Evolutionary conservation across 2,797 vertebrate genomes (phyloP), one percentile per base, ranked within the genome.

Genomic region (Graptemys geographica): DNA sequence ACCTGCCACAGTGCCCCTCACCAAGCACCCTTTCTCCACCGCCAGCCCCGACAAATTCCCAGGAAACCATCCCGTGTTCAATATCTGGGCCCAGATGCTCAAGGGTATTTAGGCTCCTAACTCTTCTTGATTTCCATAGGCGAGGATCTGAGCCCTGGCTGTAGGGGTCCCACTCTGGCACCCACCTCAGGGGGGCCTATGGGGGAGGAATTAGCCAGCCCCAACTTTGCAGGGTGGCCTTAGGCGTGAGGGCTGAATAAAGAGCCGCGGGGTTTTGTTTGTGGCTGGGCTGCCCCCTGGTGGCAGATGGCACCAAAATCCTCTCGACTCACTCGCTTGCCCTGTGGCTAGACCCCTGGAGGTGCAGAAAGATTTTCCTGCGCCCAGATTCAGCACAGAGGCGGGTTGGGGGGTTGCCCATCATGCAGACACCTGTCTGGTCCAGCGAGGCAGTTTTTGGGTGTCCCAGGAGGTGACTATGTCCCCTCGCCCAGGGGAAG

Each of bases 121-220:
- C 19, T 23, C 19, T 6, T 37, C 11, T 37, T 41, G 10, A 37
- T 72, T 37, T 37, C 65, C 33, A 37, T 37, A 11, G 65, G n/a
- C 5, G n/a, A 41, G 19, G n/a, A 72, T 11, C 19, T 37, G n/a
- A n/a, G 19, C 5, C 19, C 65, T 31, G 19, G 72, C 62, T 44
- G 31, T 4, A 23, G 52, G 88, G 53, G 23, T 3, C 56, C 11
- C 56, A 11, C 57, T 59, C 59, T 33, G 12, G 16, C 31, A 65
- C 62, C 33, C 16, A 2, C 33, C 5, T 5, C n/a, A 11, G 3
- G 65, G 4, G 3, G 44, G 47, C 8, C 21, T 2, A 2, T 31
- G 6, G 15, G 23, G 49, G 44, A 23, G 56, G 41, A 33, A 47
- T 59, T 37, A 18, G 8, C 31, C 7, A 37, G 19, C 19, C 65